Evolutionary conservation across 53 echinoderm and acorn worm species (phyloP), one percentile per base, ranked within the genome.

Genomic region (Holothuria scabra): DNA sequence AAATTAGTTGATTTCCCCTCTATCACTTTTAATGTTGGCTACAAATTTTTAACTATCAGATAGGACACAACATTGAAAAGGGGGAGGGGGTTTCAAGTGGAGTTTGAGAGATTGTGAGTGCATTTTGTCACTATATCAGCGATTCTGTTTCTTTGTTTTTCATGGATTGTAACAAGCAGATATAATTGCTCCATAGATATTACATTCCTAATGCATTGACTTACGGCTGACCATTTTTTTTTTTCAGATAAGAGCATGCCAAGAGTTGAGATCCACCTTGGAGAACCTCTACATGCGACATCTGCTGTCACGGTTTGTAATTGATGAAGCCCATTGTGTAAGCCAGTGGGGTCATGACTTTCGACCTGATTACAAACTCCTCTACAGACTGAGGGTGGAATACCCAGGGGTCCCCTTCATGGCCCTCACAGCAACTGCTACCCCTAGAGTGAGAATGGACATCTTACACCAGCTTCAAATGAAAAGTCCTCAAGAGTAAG

Each of bases 291-390:
- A 97, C 60, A 74, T 38, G 10, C 79, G 97, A 61, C 89, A 89
- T 21, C 89, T 97, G 90, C 87, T 97, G 46, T 86, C 94, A 20
- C 80, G 97, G 30, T 97, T 97, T 84, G 97, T 97, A 56, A 97
- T 97, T 60, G 97, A 97, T 86, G 97, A 97, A 72, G 97, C 94
- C 8, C 97, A 97, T 72, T 97, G 97, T 76, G 97, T 97, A 82
- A 97, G 97, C 60, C 97, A 97, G 97, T 97, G 97, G 97, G 97
- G 97, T 33, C 97, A 97, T 84, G 97, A 97, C 86, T 97, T 97
- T 89, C 88, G 97, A 18, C 97, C 97, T 4, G 97, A 97, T 64
- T 97, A 97, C 94, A 97, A 94, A 84, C 88, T 86, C 28, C 82
- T 97, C 52, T 86, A 86, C 79, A 91, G 94, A 59, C 89, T 97